phyloP scores from a whole-genome alignment of 2,113 vertebrate species.

The Pangasianodon gigas region DNA sequence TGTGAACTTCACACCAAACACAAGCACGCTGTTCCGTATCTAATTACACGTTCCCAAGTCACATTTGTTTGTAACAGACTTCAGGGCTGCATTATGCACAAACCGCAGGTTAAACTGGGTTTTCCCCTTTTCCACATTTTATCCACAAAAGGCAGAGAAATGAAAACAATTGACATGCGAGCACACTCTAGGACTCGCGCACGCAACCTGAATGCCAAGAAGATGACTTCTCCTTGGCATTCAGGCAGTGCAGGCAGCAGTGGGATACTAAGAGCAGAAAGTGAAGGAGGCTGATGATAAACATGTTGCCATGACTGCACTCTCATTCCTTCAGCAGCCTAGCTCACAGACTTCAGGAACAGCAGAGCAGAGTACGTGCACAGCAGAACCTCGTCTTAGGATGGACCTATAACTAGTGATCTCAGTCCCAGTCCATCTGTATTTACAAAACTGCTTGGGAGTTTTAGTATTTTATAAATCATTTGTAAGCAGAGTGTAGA shows the following conservation, averaged over 20 bases:
- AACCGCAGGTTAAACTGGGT: not conserved
- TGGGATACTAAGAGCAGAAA: constrained; percentile 51
- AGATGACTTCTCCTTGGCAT: constrained; percentile 59
- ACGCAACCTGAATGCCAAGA: not conserved
- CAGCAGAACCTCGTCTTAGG: not conserved
- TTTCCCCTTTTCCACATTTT: not conserved
- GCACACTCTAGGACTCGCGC: not conserved
- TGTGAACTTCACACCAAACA: not conserved
- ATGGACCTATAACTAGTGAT: not conserved
- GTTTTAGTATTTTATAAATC: not conserved
- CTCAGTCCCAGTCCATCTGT: no score
- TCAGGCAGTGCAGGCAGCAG: constrained; percentile 44
- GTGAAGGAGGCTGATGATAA: constrained; percentile 40
- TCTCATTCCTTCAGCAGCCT: not conserved
- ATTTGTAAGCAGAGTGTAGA: not conserved
- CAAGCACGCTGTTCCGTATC: not conserved
- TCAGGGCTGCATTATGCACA: not conserved
- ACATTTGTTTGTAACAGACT: not conserved
- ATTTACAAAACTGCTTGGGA: no score
- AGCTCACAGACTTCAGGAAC: no score
- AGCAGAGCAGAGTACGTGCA: not conserved
- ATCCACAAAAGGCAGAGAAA: not conserved
- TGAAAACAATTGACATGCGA: not conserved
- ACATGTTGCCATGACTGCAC: constrained; percentile 20
- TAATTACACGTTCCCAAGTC: not conserved